A percentile compares a stretch with the other conserved stretches of the same genome.
Conservation (phyloP, 2,797 vertebrate genomes). For the Xyrichtys novacula region DNA sequence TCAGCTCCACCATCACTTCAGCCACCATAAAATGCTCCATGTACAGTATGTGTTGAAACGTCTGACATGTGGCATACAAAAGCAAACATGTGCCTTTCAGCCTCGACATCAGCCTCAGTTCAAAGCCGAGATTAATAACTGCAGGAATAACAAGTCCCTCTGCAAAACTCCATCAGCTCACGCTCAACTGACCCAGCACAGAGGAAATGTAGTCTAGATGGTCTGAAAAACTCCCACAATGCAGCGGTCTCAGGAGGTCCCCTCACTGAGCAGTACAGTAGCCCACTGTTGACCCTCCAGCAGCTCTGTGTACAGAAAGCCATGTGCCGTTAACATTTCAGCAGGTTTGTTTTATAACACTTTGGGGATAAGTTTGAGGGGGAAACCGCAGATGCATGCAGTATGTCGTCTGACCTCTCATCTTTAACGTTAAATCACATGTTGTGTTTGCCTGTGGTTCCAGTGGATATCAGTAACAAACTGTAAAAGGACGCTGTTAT, state of each 20-base stretch:
- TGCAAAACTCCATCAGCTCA: constrained; percentile 57
- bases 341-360: constrained; percentile 72
- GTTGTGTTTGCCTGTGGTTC: constrained; percentile 66
- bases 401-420: constrained; percentile 50
- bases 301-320: constrained; percentile 35
- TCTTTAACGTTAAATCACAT: constrained; percentile 51
- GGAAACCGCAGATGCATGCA: constrained; percentile 33
- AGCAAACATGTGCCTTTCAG: constrained; percentile 61
- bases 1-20: constrained; percentile 21
- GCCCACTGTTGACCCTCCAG: constrained; percentile 54
- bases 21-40: constrained; percentile 35
- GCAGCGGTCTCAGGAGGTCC: constrained; percentile 29
- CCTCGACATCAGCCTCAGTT: constrained; percentile 52
- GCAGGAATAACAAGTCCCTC: constrained; percentile 63
- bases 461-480: constrained; percentile 47
- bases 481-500: constrained; percentile 19
- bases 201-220: constrained; percentile 58
- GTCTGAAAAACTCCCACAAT: constrained; percentile 44
- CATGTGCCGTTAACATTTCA: constrained; percentile 74
- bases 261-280: constrained; percentile 57
- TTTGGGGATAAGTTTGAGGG: constrained; percentile 39
- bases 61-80: constrained; percentile 60
- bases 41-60: constrained; percentile 48
- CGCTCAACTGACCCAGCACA: constrained; percentile 66
- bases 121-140: constrained; percentile 72